Base-by-base conservation (phyloP, 2,888 invertebrate genomes). In the Cyrtodaria siliqua region DNA sequence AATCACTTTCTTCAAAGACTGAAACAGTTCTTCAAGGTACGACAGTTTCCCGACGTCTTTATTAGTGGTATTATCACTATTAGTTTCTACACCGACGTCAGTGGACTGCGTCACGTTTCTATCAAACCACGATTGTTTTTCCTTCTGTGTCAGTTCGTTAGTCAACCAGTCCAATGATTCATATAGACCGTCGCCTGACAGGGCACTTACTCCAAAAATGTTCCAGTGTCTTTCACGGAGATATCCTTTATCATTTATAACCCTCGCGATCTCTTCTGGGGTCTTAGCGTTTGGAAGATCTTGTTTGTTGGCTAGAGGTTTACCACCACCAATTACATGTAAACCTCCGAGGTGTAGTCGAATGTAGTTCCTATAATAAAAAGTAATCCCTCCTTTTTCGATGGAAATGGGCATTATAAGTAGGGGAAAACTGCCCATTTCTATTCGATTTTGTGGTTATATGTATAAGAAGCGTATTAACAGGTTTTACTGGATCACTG, bases 261-360 rank as follows among this genome's bases (percentile, higher is more conserved):
- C 64, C 9, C 62, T 50, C n/a, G n/a, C 42, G n/a, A 88, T 70
- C 8, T 87, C 80, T 8, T 62, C 50, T 12, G 60, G 61, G 12
- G 72, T 69, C 68, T 86, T 55, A 24, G 82, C 86, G 16, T 63
- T 49, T 1, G 66, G 44, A n/a, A 84, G n/a, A 59, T 88, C 88
- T 53, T 87, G 87, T 70, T 88, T 88, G 68, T 88, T 88, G 12
- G 86, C 84, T 26, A 86, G 44, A 18, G n/a, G n/a, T n/a, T n/a
- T n/a, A n/a, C n/a, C n/a, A n/a, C n/a, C n/a, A n/a, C n/a, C n/a
- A n/a, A n/a, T n/a, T n/a, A n/a, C n/a, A n/a, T n/a, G n/a, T n/a
- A n/a, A n/a, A n/a, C n/a, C n/a, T n/a, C n/a, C n/a, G n/a, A n/a
- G n/a, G n/a, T n/a, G n/a, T n/a, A n/a, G n/a, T n/a, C n/a, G n/a